Percentiles rank a stretch among this genome's conserved stretches.
Conservation (phyloP, 2,113 vertebrate species). For the Cynopterus brachyotis region DNA sequence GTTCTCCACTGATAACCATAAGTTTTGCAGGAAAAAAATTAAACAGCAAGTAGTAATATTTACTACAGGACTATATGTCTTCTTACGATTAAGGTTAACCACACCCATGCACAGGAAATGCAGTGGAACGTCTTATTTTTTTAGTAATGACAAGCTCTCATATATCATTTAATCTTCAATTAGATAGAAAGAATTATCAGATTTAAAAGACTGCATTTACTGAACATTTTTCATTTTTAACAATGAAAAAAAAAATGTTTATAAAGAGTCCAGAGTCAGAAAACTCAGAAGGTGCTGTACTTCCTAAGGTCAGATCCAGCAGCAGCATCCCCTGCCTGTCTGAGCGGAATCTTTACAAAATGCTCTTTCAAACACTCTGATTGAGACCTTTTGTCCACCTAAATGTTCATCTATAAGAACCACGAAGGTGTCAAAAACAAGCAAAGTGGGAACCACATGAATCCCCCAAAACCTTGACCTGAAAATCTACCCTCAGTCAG, state of each 20-base stretch:
- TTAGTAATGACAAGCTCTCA: background rate
- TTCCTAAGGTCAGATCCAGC: background rate
- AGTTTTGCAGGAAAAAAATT: background rate
- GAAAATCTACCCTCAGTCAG: background rate
- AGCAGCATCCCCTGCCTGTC: background rate
- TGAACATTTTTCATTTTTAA: background rate
- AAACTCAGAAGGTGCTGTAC: background rate
- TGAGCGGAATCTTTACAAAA: background rate
- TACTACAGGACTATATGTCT: background rate
- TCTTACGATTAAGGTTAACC: background rate
- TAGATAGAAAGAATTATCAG: background rate
- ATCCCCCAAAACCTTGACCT: background rate
- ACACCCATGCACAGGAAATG: background rate
- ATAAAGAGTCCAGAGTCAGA: background rate
- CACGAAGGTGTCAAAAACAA: background rate
- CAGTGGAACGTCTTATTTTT: background rate
- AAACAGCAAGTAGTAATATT: constrained; percentile 30
- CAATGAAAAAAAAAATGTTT: background rate
- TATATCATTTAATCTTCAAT: background rate
- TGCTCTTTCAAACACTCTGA: background rate
- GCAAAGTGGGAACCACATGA: background rate
- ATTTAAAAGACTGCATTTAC: background rate
- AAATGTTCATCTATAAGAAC: background rate
- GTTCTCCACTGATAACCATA: constrained; percentile 1
- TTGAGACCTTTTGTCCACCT: background rate